Conservation (phyloP, 2,113 vertebrate genomes). For the Epinephelus moara region DNA sequence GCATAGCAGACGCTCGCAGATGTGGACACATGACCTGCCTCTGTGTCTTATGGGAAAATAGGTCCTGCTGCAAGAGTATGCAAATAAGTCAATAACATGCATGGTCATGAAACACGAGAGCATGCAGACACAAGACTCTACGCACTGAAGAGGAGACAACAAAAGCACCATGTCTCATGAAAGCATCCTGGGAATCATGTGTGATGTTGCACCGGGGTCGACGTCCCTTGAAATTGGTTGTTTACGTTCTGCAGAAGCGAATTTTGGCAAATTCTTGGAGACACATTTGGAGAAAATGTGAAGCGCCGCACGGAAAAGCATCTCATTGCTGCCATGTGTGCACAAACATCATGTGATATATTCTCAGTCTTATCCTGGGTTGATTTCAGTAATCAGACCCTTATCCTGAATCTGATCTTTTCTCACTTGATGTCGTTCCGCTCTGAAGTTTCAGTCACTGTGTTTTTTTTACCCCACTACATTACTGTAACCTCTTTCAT, state of each 20-base stretch:
- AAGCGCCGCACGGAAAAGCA: neutral
- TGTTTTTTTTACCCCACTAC: conserved; percentile 3
- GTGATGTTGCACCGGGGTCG: conserved; percentile 32
- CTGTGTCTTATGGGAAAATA: conserved; percentile 34
- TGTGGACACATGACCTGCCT: conserved; percentile 41
- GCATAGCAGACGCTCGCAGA: conserved; percentile 34
- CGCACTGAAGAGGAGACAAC: conserved; percentile 18
- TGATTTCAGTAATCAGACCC: conserved; percentile 14
- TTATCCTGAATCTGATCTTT: conserved; percentile 30
- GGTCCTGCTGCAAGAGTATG: conserved; percentile 23
- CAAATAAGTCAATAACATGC: conserved; percentile 45
- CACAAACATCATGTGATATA: conserved; percentile 20
- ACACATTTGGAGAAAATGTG: neutral
- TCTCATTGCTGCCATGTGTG: neutral
- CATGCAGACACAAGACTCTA: conserved; percentile 25
- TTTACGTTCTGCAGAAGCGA: neutral
- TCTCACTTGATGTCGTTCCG: conserved; percentile 29
- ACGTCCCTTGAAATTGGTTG: conserved; percentile 23
- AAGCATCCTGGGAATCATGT: conserved; percentile 35
- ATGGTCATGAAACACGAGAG: conserved; percentile 39
- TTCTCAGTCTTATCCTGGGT: conserved; percentile 10
- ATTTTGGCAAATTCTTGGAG: neutral
- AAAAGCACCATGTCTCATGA: conserved; percentile 19
- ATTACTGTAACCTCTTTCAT: conserved; percentile 39
- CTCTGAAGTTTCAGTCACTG: conserved; percentile 2